phyloP scores from a whole-genome alignment of 2,888 invertebrate species.

The Endotricha flammealis region DNA sequence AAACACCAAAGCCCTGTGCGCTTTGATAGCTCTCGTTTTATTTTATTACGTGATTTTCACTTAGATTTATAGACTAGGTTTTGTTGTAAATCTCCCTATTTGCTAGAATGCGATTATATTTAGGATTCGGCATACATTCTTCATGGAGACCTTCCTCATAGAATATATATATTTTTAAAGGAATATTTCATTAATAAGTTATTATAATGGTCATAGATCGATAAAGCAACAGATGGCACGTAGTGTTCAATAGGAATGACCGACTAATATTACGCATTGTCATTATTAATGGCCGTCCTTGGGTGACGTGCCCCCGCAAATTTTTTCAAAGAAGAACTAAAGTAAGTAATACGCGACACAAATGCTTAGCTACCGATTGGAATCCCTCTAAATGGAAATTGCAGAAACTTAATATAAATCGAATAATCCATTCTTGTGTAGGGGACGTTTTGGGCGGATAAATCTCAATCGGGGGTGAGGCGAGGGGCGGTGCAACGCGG shows the following conservation, averaged over 20 bases:
- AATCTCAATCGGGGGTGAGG: constrained; percentile 73
- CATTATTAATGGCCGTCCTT: constrained; percentile 59
- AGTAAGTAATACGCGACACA: constrained; percentile 43
- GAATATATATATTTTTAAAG: constrained; percentile 11
- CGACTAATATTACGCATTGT: constrained; percentile 58
- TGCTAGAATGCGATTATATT: no score
- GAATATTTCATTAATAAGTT: no score
- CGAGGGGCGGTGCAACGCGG: constrained; percentile 47
- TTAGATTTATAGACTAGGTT: constrained; percentile 39
- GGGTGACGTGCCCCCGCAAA: constrained; percentile 55
- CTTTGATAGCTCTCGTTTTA: constrained; percentile 51
- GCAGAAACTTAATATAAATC: constrained; percentile 77
- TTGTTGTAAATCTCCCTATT: constrained; percentile 38
- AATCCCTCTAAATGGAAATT: constrained; percentile 69
- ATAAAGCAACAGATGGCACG: constrained; percentile 58
- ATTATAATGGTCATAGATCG: no score
- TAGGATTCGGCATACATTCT: no score
- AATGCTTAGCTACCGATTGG: constrained; percentile 51
- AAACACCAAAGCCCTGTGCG: constrained; percentile 47
- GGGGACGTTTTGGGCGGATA: constrained; percentile 71
- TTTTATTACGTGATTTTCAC: constrained; percentile 48
- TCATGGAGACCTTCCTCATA: no score
- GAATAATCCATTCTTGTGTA: constrained; percentile 69
- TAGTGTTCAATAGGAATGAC: constrained; percentile 42
- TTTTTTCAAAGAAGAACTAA: constrained; percentile 61